Evolutionary conservation across 2,888 invertebrate genomes (phyloP).

Genomic region (Pachymerium ferrugineum): DNA sequence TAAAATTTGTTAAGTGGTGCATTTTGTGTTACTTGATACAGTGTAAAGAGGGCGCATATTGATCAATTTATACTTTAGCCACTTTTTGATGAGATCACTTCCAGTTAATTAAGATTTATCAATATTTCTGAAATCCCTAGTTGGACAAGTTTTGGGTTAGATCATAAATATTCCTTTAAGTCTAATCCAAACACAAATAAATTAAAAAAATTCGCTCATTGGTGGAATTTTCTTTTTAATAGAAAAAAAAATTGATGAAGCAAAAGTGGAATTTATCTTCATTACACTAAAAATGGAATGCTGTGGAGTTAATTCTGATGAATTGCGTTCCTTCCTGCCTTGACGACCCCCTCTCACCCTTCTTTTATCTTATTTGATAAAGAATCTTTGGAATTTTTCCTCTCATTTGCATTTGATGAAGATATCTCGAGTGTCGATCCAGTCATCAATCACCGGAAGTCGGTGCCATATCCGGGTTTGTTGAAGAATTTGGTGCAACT

Average conservation of each 20-base stretch:
- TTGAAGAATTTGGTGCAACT: neutral
- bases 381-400: slow-evolving; percentile 14
- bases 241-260: slow-evolving; percentile 5
- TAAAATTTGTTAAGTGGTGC: no score
- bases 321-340: slow-evolving; percentile 1
- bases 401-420: slow-evolving; percentile 21
- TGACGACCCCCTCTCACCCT: neutral
- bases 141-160: no score
- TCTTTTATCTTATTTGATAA: slow-evolving; percentile 15
- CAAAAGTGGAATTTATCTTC: slow-evolving; percentile 18
- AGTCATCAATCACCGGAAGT: neutral
- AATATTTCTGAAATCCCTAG: no score
- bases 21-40: no score
- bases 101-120: no score
- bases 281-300: slow-evolving; percentile 21
- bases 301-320: slow-evolving; percentile 9
- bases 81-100: no score
- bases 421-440: slow-evolving; percentile 6
- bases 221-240: neutral
- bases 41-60: no score
- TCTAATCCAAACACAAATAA: no score
- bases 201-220: no score
- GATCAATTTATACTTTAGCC: no score
- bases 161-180: no score
- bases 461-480: neutral